Evolutionary conservation across 2,888 invertebrate species (phyloP).

Genomic region (Amiota minor): DNA sequence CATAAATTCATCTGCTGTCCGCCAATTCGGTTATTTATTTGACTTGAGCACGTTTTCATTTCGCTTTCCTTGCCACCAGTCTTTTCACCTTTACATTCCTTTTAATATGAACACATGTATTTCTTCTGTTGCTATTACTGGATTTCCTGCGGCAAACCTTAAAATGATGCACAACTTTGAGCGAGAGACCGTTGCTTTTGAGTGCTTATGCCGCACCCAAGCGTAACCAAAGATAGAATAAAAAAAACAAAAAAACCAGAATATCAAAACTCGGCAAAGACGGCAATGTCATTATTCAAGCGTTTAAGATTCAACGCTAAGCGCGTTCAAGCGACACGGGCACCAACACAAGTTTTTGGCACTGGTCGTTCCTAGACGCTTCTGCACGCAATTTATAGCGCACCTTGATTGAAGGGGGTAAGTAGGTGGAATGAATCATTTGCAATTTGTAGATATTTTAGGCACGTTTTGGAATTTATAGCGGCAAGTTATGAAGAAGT

Average conservation of each 20-base stretch:
- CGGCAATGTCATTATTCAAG: slow-evolving; percentile 58
- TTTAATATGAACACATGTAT: too few species aligned
- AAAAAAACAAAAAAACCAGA: not conserved
- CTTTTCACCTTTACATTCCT: too few species aligned
- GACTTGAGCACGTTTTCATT: slow-evolving; percentile 53
- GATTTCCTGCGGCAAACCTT: slow-evolving; percentile 44
- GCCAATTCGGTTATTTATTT: slow-evolving; percentile 66
- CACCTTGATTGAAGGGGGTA: slow-evolving; percentile 30
- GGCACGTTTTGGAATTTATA: slow-evolving; percentile 59
- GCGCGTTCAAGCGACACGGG: slow-evolving; percentile 43
- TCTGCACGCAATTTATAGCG: slow-evolving; percentile 62
- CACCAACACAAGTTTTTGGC: slow-evolving; percentile 12
- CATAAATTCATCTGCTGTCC: slow-evolving; percentile 65
- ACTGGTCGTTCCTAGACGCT: slow-evolving; percentile 30
- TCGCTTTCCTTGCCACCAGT: slow-evolving; percentile 24
- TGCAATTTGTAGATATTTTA: slow-evolving; percentile 48
- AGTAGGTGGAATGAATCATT: slow-evolving; percentile 47
- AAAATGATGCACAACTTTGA: slow-evolving; percentile 54
- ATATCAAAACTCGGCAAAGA: not conserved
- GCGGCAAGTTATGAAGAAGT: slow-evolving; percentile 27
- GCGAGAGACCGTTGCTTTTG: not conserved
- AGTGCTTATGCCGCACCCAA: slow-evolving; percentile 38
- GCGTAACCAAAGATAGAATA: slow-evolving; percentile 35
- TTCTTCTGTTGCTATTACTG: not conserved
- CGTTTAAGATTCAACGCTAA: slow-evolving; percentile 36